Evolutionary conservation across 2,888 invertebrate genomes (phyloP).

Genomic region (Eupithecia subumbrata): DNA sequence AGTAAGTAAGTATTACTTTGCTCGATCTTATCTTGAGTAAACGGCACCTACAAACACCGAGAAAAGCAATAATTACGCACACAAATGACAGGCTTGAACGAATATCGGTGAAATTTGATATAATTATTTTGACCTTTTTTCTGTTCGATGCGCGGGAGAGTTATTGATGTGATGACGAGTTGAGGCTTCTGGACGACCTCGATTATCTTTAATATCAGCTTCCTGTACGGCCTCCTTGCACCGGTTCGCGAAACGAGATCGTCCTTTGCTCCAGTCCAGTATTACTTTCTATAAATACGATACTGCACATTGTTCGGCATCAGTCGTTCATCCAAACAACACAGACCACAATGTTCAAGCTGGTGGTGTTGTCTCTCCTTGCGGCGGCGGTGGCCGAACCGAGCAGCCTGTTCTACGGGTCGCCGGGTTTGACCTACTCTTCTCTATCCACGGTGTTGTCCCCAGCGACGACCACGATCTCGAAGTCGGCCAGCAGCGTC

Average conservation of each 20-base stretch:
- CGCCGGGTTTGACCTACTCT: constrained; percentile 53
- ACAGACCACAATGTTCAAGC: constrained; percentile 79
- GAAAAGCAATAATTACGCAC: not conserved
- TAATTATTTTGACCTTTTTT: constrained; percentile 6
- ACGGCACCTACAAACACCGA: not conserved
- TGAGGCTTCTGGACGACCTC: constrained; percentile 63
- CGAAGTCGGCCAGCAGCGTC: constrained; percentile 73
- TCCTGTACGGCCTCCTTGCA: constrained; percentile 70
- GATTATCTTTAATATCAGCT: constrained; percentile 72
- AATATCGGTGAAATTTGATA: constrained; percentile 5
- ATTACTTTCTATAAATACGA: constrained; percentile 74
- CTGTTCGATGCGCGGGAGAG: constrained; percentile 44
- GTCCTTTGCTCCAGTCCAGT: constrained; percentile 63
- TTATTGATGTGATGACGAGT: constrained; percentile 63
- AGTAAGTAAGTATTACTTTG: too few species aligned
- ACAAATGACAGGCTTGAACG: not conserved
- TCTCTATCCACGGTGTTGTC: constrained; percentile 49
- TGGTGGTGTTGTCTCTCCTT: constrained; percentile 85
- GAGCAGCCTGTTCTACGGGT: constrained; percentile 43
- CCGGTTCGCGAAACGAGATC: constrained; percentile 73
- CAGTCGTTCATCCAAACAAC: constrained; percentile 73
- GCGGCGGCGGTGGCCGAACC: constrained; percentile 81
- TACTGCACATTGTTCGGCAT: constrained; percentile 54
- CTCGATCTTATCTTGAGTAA: too few species aligned
- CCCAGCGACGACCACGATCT: constrained; percentile 67